Percentiles rank a stretch among this genome's conserved stretches.
Evolutionary conservation across 2,888 invertebrate species (phyloP).

Genomic region (Hemithea aestivaria): DNA sequence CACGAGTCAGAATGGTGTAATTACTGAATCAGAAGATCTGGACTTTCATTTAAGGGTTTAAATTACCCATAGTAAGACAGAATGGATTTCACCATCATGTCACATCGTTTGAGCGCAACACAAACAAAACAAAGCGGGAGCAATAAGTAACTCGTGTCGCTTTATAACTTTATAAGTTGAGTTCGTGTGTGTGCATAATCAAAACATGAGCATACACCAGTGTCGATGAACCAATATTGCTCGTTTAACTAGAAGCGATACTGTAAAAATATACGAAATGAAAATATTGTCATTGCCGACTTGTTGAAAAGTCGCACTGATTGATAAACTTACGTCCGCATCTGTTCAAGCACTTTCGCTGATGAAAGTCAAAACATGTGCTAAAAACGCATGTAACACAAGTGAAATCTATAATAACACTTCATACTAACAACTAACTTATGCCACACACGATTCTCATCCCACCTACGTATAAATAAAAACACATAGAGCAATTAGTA

Average conservation of each 20-base stretch:
- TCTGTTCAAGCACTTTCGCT: constrained; percentile 58
- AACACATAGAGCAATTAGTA: constrained; percentile 26
- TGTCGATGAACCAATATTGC: constrained; percentile 48
- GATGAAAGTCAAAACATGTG: constrained; percentile 61
- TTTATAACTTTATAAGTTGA: constrained; percentile 57
- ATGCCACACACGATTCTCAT: constrained; percentile 19
- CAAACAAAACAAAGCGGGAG: constrained; percentile 50
- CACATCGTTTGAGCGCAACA: constrained; percentile 40
- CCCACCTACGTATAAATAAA: constrained; percentile 13
- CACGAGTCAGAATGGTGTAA: constrained; percentile 32
- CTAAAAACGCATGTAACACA: constrained; percentile 29
- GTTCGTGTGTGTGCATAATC: constrained; percentile 60
- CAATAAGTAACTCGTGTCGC: constrained; percentile 29
- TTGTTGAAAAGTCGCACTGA: constrained; percentile 51
- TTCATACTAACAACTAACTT: constrained; percentile 10
- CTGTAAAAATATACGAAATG: constrained; percentile 57
- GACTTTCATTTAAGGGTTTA: constrained; percentile 16
- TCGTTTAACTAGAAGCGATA: constrained; percentile 46
- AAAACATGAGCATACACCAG: constrained; percentile 42
- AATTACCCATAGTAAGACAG: constrained; percentile 27
- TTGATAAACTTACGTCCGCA: constrained; percentile 56
- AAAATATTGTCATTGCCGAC: constrained; percentile 57
- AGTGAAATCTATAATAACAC: constrained; percentile 15
- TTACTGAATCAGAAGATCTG: constrained; percentile 30
- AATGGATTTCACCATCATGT: constrained; percentile 38